Evolutionary conservation across 37 sponge, comb jelly and placozoan species (phyloP).

Genomic region (Chondrosia reniformis): DNA sequence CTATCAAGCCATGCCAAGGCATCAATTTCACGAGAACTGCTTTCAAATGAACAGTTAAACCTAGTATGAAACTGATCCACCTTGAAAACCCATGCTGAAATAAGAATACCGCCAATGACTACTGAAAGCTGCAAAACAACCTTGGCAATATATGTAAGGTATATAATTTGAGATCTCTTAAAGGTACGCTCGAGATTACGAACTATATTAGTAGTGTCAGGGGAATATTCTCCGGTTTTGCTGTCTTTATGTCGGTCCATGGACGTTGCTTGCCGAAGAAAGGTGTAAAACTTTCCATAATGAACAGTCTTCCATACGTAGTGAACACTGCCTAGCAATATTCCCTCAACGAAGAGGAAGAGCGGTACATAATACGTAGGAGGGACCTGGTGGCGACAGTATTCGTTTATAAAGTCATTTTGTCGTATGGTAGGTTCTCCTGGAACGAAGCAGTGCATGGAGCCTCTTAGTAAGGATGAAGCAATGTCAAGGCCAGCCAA

Average conservation of each 20-base stretch:
- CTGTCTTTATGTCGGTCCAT: slow-evolving; percentile 42
- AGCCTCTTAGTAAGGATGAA: slow-evolving; percentile 29
- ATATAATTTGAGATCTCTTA: background rate
- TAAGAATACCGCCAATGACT: too few species aligned
- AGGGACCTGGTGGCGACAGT: slow-evolving; percentile 25
- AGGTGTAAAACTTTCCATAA: slow-evolving; percentile 47
- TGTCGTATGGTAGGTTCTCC: slow-evolving; percentile 19
- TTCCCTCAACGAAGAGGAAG: slow-evolving; percentile 25
- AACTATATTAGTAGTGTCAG: slow-evolving; percentile 27
- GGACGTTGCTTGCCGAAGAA: slow-evolving; percentile 24
- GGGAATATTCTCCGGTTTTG: slow-evolving; percentile 30
- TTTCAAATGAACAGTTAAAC: too few species aligned
- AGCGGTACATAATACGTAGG: slow-evolving; percentile 31
- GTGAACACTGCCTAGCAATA: slow-evolving; percentile 43
- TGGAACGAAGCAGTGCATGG: slow-evolving; percentile 29
- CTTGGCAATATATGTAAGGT: background rate
- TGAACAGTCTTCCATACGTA: slow-evolving; percentile 54
- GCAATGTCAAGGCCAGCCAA: slow-evolving; percentile 34
- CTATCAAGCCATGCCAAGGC: too few species aligned
- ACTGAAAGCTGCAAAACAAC: background rate
- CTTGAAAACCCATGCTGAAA: too few species aligned
- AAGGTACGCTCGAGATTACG: slow-evolving; percentile 20
- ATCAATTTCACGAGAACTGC: too few species aligned
- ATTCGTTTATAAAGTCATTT: slow-evolving; percentile 23
- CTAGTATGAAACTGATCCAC: too few species aligned